Base-by-base conservation (phyloP, 2,797 vertebrate species). In the Poliocrania exsul region DNA sequence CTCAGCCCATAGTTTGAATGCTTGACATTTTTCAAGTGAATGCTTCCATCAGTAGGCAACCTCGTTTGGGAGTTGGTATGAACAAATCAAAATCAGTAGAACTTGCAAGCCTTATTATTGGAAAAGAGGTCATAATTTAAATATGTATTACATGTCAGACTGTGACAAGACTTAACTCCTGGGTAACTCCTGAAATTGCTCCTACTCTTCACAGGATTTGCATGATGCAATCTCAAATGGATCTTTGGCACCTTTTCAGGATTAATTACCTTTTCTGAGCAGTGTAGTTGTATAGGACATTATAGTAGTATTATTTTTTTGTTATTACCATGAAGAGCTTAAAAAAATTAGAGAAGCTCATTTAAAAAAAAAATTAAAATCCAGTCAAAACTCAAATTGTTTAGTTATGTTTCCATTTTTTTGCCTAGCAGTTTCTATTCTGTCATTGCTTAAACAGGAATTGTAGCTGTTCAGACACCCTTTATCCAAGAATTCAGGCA, bases 401-500 rank as follows among this genome's bases (percentile, higher is more conserved):
- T 77, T 49, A 17, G 5, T 16, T 37, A 10, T 31, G 5, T 25
- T 29, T 6, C 2, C 5, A 6, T 9, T 28, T 2, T 10, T 5
- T 1, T 0, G 3, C 9, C 3, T 17, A n/a, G 5, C 10, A 54
- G 12, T 26, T 88, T 81, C n/a, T 60, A 5, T 35, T 80, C 26
- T 25, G 14, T 37, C 46, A 15, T 71, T 53, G 19, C 37, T 75
- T 89, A 67, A 79, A 84, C 10, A 51, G 58, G 25, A 50, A 25
- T 42, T 78, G 21, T 64, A 38, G 8, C 53, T 74, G 31, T 62
- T 81, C 58, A 78, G 53, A 49, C 38, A 57, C 49, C 26, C 8
- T 19, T 82, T 26, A 50, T 86, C 62, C 35, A 82, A 44, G 51
- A 75, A 75, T 71, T 86, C 57, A 83, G 40, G 33, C 57, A 88